Evolutionary conservation across 2,888 invertebrate genomes (phyloP).

Genomic region (Drosophila cyrtoloma): DNA sequence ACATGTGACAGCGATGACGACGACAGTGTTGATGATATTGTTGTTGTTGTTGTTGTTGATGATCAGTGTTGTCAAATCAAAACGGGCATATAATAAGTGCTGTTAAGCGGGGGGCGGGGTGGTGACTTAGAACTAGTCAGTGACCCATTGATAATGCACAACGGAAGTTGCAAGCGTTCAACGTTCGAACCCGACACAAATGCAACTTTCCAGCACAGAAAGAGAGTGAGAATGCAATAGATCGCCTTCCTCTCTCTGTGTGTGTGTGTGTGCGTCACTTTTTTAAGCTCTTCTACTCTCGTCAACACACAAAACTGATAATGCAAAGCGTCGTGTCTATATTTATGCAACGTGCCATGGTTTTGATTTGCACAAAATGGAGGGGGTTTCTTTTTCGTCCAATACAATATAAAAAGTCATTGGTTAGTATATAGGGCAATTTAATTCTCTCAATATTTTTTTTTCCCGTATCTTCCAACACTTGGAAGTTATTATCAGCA

Average conservation of each 20-base stretch:
- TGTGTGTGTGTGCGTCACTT: not conserved
- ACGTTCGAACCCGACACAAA: constrained; percentile 26
- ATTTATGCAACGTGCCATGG: constrained; percentile 42
- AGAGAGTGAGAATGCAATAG: constrained; percentile 17
- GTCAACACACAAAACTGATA: constrained; percentile 34
- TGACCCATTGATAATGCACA: constrained; percentile 73
- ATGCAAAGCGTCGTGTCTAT: constrained; percentile 27
- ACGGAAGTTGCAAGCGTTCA: constrained; percentile 57
- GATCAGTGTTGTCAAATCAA: constrained; percentile 39
- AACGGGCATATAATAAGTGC: not conserved
- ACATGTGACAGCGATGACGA: constrained; percentile 73
- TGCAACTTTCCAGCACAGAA: constrained; percentile 18
- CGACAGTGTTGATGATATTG: constrained; percentile 34
- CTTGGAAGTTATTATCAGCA: constrained; percentile 31
- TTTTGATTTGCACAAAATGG: constrained; percentile 21
- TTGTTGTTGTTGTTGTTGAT: constrained; percentile 20
- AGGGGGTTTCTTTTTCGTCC: not conserved
- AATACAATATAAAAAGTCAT: constrained; percentile 7
- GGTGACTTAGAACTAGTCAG: constrained; percentile 41
- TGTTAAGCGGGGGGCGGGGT: not conserved
- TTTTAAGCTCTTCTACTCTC: constrained; percentile 3
- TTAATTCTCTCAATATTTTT: constrained; percentile 11
- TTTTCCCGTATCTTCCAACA: constrained; percentile 18
- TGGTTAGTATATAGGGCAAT: constrained; percentile 10
- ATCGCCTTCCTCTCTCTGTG: constrained; percentile 7